Percentiles rank a stretch among this genome's conserved stretches.
Evolutionary conservation across 2,888 invertebrate genomes (phyloP).

Genomic region (Monoplex corrugatus): DNA sequence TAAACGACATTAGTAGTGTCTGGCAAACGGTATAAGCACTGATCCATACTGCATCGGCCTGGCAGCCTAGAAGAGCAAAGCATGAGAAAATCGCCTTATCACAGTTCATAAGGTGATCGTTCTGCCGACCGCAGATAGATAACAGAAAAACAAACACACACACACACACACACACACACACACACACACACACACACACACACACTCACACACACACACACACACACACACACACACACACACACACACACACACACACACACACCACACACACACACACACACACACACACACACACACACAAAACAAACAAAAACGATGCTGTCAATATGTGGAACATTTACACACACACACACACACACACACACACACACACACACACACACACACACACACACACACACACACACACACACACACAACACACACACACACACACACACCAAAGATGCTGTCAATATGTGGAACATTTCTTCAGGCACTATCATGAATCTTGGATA

Average conservation of each 20-base stretch:
- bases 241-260: neutral
- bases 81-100: no score
- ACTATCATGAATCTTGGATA: neutral
- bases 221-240: constrained; percentile 23
- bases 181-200: neutral
- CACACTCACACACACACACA: neutral
- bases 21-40: no score
- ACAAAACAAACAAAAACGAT: neutral
- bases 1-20: no score
- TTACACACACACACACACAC: no score
- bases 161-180: constrained; percentile 26
- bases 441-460: neutral
- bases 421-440: neutral
- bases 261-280: neutral
- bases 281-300: neutral
- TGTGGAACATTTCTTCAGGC: neutral
- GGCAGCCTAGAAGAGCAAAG: no score
- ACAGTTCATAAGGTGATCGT: no score
- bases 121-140: neutral
- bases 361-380: no score
- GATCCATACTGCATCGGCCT: no score
- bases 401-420: neutral
- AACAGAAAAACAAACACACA: neutral
- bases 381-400: neutral
- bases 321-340: no score